Evolutionary conservation across 2,797 vertebrate species (phyloP).

Genomic region (Crossoptilon crossoptilon): DNA sequence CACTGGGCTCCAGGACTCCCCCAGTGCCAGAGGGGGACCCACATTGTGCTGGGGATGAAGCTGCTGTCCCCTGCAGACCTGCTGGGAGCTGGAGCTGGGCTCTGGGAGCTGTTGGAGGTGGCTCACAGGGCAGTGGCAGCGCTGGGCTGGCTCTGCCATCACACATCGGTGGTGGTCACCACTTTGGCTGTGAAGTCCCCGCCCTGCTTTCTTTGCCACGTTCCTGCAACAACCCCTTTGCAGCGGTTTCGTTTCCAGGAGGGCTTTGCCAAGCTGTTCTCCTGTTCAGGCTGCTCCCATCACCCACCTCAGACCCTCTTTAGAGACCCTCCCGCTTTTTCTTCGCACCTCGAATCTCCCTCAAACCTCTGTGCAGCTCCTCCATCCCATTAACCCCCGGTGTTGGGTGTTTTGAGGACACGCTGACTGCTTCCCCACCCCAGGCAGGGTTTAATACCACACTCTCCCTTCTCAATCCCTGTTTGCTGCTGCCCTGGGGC

Average conservation of each 20-base stretch:
- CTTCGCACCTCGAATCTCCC: background rate
- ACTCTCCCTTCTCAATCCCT: fast-evolving
- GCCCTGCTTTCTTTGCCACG: background rate
- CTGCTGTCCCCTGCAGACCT: fast-evolving
- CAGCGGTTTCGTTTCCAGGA: background rate
- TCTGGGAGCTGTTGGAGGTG: fast-evolving
- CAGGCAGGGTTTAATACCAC: background rate
- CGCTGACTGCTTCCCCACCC: fast-evolving
- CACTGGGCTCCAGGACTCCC: background rate
- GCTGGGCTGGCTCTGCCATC: fast-evolving
- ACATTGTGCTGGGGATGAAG: fast-evolving
- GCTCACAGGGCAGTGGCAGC: fast-evolving
- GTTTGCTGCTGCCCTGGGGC: background rate
- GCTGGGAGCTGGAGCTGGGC: background rate
- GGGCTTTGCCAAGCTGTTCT: background rate
- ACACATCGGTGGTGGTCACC: fast-evolving
- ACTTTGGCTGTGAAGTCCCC: fast-evolving
- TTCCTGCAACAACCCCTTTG: background rate
- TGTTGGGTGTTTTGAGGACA: background rate
- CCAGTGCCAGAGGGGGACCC: background rate
- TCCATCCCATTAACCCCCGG: background rate
- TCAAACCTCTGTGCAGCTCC: fast-evolving
- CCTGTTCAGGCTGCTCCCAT: fast-evolving
- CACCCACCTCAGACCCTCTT: background rate
- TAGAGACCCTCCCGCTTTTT: background rate